phyloP scores from a whole-genome alignment of 2,888 invertebrate species.

The Drosophila neonasuta region DNA sequence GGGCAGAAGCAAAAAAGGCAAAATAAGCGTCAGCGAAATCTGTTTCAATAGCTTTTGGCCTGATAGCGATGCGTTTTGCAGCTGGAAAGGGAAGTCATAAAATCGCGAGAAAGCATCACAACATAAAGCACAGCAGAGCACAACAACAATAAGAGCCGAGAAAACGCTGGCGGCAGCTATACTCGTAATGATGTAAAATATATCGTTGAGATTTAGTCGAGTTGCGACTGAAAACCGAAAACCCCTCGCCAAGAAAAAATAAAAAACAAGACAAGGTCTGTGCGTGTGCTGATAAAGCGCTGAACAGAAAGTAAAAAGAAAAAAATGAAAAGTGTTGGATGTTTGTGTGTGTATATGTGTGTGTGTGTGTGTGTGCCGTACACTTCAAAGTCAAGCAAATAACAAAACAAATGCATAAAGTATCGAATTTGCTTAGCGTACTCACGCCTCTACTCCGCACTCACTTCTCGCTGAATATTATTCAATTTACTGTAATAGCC shows the following conservation, averaged over 20 bases:
- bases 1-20: conserved; percentile 8
- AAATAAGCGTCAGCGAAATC: conserved; percentile 75
- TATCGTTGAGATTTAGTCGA: conserved; percentile 75
- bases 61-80: conserved; percentile 42
- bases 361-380: conserved; percentile 47
- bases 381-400: conserved; percentile 68
- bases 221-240: conserved; percentile 34
- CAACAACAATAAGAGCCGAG: conserved; percentile 27
- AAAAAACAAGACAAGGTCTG: conserved; percentile 58
- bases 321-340: conserved; percentile 52
- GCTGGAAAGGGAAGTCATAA: conserved; percentile 65
- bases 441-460: conserved; percentile 13
- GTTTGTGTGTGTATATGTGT: conserved; percentile 39
- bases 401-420: conserved; percentile 73
- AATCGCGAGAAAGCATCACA: conserved; percentile 68
- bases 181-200: conserved; percentile 71
- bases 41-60: conserved; percentile 62
- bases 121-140: conserved; percentile 57
- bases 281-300: conserved; percentile 69
- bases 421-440: conserved; percentile 20
- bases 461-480: conserved; percentile 51
- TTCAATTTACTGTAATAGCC: conserved; percentile 76
- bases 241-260: conserved; percentile 8
- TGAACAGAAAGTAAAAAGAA: conserved; percentile 22
- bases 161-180: conserved; percentile 51